These are phyloP conservation scores for Ceratosolen fusciceps DNA, from an alignment of 1,140 invertebrate species.

Conservation along the genomic window DNA sequence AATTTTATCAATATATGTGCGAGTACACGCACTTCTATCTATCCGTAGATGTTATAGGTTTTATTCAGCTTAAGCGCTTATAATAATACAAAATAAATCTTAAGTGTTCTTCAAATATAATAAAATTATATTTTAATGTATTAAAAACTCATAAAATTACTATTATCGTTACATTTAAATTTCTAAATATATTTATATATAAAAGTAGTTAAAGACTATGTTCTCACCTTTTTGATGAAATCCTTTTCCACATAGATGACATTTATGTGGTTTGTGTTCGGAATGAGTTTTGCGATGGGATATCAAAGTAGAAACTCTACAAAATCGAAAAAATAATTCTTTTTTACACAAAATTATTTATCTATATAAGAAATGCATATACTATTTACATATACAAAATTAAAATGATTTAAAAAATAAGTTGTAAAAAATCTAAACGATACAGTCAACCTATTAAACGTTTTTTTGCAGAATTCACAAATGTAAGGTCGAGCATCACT, in stretches of 20 bases:
- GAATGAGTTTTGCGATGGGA: slow-evolving; percentile 83
- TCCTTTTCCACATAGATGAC: slow-evolving; percentile 81
- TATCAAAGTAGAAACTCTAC: slow-evolving; percentile 80
- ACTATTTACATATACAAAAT: not conserved
- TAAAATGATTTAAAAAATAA: slow-evolving; percentile 6
- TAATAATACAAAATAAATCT: no score
- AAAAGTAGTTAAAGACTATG: not conserved
- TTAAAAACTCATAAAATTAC: no score
- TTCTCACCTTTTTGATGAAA: slow-evolving; percentile 83
- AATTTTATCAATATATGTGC: no score
- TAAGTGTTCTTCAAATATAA: no score
- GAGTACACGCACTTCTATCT: no score
- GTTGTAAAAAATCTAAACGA: not conserved
- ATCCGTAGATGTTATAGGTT: no score
- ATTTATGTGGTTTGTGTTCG: slow-evolving; percentile 80
- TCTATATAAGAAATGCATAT: not conserved
- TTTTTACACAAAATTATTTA: no score
- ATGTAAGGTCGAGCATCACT: slow-evolving; percentile 79
- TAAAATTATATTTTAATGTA: no score
- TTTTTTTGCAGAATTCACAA: slow-evolving; percentile 82
- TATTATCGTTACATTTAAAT: no score
- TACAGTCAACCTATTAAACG: slow-evolving; percentile 75
- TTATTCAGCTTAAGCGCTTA: no score
- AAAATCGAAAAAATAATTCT: slow-evolving; percentile 48
- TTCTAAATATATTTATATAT: not conserved